A percentile compares a stretch with the other conserved stretches of the same genome.
These are phyloP conservation scores for Chrysomallon squamiferum DNA, from an alignment of 1,140 invertebrate species.

Conservation along the genomic window DNA sequence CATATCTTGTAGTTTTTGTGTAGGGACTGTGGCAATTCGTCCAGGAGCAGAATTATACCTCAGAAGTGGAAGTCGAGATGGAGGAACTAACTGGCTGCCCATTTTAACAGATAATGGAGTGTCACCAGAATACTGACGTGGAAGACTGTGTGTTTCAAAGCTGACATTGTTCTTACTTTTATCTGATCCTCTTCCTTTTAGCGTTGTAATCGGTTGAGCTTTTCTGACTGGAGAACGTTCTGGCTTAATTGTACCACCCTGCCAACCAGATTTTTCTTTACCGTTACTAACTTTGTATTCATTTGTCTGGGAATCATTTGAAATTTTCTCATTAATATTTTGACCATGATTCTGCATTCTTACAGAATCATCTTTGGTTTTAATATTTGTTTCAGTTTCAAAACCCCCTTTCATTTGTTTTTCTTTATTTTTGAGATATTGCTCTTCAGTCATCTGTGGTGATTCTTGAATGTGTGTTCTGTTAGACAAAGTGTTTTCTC, in stretches of 20 bases:
- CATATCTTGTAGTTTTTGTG: constrained; percentile 24
- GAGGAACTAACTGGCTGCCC: constrained; percentile 28
- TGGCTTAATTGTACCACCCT: too few species aligned
- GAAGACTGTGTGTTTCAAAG: constrained; percentile 31
- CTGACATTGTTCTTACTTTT: constrained; percentile 17
- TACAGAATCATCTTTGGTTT: too few species aligned
- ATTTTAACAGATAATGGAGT: constrained; percentile 22
- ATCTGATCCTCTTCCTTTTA: constrained; percentile 42
- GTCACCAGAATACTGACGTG: constrained; percentile 23
- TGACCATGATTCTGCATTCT: not conserved
- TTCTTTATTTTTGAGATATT: too few species aligned
- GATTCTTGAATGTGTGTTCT: too few species aligned
- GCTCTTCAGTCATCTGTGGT: too few species aligned
- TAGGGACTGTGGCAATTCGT: constrained; percentile 51
- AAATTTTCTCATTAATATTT: not conserved
- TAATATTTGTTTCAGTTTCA: too few species aligned
- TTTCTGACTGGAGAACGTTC: constrained; percentile 31
- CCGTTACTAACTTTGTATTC: too few species aligned
- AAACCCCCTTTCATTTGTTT: too few species aligned
- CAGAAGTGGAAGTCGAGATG: constrained; percentile 28
- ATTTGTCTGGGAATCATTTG: not conserved
- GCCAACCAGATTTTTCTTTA: too few species aligned
- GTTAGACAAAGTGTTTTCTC: constrained; percentile 11
- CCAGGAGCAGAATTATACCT: constrained; percentile 54
- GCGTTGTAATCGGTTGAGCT: constrained; percentile 53